Conservation (phyloP, 1,140 invertebrate species). For the Coptotermes formosanus region DNA sequence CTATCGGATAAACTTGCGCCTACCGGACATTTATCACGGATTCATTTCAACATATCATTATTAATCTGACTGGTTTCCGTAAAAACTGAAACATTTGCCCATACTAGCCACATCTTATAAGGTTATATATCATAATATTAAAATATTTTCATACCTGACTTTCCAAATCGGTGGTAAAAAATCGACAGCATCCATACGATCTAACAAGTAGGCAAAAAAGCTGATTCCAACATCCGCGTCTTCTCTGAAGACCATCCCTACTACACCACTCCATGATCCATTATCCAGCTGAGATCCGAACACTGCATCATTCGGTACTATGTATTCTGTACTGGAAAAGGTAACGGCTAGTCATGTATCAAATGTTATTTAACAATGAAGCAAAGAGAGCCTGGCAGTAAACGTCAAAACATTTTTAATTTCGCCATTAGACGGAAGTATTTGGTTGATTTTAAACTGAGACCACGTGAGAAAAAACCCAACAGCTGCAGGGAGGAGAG, state of each 20-base stretch:
- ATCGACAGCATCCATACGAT: background rate
- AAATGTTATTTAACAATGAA: no score
- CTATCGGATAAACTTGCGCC: no score
- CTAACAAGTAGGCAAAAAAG: background rate
- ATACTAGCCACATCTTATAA: no score
- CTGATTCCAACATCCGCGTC: background rate
- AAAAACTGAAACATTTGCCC: no score
- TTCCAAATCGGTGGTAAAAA: slow-evolving; percentile 3
- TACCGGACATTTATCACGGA: no score
- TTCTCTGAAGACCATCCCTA: background rate
- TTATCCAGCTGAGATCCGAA: background rate
- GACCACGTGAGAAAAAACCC: background rate
- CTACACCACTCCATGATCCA: background rate
- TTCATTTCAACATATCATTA: no score
- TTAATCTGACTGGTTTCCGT: no score
- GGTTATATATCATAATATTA: no score
- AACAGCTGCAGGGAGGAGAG: background rate
- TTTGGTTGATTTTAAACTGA: background rate
- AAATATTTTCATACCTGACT: background rate
- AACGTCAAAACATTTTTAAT: background rate
- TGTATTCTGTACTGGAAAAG: background rate
- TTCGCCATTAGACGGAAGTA: background rate
- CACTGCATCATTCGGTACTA: background rate
- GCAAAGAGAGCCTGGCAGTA: no score
- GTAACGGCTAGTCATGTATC: no score